Conservation (phyloP, 2,888 invertebrate genomes). For the Neria commutata region DNA sequence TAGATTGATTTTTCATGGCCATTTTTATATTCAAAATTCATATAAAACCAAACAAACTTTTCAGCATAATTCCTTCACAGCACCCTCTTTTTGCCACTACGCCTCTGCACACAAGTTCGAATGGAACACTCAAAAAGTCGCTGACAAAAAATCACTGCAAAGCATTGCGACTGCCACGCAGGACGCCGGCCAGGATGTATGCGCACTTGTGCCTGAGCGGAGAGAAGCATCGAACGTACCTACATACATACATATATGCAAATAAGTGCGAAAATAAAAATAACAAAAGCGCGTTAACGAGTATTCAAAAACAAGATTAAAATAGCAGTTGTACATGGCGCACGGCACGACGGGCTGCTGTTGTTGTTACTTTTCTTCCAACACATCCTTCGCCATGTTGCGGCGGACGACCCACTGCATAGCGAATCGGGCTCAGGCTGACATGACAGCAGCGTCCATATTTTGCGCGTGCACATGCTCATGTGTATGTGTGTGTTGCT, state of each 20-base stretch:
- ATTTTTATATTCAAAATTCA: no score
- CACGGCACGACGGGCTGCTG: background rate
- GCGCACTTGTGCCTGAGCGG: background rate
- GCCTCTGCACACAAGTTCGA: no score
- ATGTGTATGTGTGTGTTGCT: slow-evolving; percentile 23
- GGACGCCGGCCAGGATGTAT: background rate
- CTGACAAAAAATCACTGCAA: background rate
- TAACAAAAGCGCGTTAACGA: slow-evolving; percentile 53
- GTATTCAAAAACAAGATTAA: slow-evolving; percentile 54
- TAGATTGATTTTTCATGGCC: no score
- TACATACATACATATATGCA: slow-evolving; percentile 39
- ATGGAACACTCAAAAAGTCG: no score
- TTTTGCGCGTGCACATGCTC: background rate
- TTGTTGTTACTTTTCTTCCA: slow-evolving; percentile 8
- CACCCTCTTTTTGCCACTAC: no score
- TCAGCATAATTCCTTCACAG: no score
- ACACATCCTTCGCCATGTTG: no score
- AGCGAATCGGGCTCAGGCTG: background rate
- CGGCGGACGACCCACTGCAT: no score
- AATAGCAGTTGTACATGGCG: slow-evolving; percentile 51
- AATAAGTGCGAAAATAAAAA: slow-evolving; percentile 54
- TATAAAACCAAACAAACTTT: no score
- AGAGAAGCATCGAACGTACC: slow-evolving; percentile 2
- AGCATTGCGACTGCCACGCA: background rate
- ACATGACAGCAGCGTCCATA: background rate